phyloP scores from a whole-genome alignment of 2,888 invertebrate species.

The Tiliacea citrago region DNA sequence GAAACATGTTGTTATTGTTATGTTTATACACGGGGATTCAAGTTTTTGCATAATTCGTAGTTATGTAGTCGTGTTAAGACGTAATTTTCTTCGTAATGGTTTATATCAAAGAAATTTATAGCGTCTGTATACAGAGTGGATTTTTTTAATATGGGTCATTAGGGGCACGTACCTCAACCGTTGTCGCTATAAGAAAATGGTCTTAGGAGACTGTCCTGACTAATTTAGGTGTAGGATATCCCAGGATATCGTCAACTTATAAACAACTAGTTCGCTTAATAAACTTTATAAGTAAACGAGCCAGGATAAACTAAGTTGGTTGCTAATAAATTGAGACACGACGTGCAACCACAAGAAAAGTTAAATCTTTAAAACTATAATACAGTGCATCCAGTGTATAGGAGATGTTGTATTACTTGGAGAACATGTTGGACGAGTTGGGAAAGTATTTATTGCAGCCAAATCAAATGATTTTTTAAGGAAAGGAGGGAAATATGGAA shows the following conservation, averaged over 20 bases:
- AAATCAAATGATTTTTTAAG: background rate
- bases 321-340: constrained; percentile 4
- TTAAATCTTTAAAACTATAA: constrained; percentile 20
- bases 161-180: too few relatives aligned
- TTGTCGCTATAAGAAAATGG: too few relatives aligned
- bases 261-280: background rate
- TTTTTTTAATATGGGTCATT: too few relatives aligned
- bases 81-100: background rate
- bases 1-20: constrained; percentile 35
- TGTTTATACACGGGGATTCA: constrained; percentile 34
- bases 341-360: constrained; percentile 5
- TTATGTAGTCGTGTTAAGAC: constrained; percentile 18
- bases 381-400: constrained; percentile 18
- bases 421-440: background rate
- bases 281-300: constrained; percentile 11
- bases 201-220: too few relatives aligned
- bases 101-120: background rate
- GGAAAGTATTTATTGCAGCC: background rate
- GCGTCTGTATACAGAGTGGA: background rate
- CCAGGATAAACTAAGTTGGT: background rate
- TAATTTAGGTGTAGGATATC: too few relatives aligned
- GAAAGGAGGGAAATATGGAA: background rate
- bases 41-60: constrained; percentile 31
- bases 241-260: too few relatives aligned
- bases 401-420: background rate